phyloP scores from a whole-genome alignment of 2,113 vertebrate species.

The Psittacula cyanocephala region DNA sequence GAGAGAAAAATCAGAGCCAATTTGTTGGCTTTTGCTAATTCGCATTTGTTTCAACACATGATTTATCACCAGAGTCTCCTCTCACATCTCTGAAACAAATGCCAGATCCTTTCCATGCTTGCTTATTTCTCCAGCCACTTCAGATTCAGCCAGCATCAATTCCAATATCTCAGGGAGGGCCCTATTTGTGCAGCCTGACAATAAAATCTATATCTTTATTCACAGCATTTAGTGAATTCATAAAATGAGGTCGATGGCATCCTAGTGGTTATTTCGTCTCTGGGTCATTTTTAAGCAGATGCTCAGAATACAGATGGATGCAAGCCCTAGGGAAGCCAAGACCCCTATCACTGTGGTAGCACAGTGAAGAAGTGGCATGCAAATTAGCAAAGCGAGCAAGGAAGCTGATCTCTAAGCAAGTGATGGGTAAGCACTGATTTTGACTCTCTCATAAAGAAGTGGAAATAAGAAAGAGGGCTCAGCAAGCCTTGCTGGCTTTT shows the following conservation, averaged over 20 bases:
- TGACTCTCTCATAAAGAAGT: background rate
- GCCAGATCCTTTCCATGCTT: background rate
- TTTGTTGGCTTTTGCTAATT: slow-evolving; percentile 25
- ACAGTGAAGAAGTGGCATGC: background rate
- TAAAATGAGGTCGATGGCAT: slow-evolving; percentile 22
- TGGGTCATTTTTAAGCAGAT: background rate
- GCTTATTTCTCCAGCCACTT: slow-evolving; percentile 36
- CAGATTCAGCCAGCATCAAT: slow-evolving; percentile 16
- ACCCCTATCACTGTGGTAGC: background rate
- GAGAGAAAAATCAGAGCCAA: background rate
- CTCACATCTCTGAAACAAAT: slow-evolving; percentile 7
- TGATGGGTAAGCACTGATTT: background rate
- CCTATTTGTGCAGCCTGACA: slow-evolving; percentile 43
- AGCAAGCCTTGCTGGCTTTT: background rate
- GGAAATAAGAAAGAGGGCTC: background rate
- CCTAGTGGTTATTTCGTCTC: slow-evolving; percentile 41
- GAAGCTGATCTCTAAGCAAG: background rate
- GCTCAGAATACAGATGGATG: slow-evolving; percentile 33
- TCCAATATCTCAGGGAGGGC: slow-evolving; percentile 4
- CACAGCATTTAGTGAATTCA: slow-evolving; percentile 51
- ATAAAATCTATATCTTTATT: slow-evolving; percentile 62
- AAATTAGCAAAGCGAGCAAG: background rate
- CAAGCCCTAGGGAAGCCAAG: background rate
- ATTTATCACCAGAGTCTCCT: background rate
- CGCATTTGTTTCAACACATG: slow-evolving; percentile 20